Base-by-base conservation (phyloP, 2,113 vertebrate genomes). In the Toxostoma redivivum region DNA sequence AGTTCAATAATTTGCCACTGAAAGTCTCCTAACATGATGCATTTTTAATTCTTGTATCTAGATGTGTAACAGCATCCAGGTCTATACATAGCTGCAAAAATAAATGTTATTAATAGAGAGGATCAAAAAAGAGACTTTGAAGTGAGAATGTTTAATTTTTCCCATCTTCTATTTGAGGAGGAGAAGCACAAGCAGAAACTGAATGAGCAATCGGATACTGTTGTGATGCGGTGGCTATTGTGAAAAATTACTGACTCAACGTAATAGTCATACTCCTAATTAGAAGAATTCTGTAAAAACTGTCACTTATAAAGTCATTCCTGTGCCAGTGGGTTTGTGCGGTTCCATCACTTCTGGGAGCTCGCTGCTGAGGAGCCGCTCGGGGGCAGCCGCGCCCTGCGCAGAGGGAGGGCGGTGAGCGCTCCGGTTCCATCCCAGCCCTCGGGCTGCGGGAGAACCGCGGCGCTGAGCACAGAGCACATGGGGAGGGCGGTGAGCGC, bases 401-500 rank as follows among this genome's bases (percentile, higher is more conserved):
- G 2, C 9, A 1, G 2, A 18, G 37, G 27, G 13, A 12, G 11
- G 7, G 5, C 1, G 6, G 10, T 2, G 48, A 50, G 38, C 77
- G 48, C 48, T 60, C 11, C 35, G 30, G 0, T 1, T 18, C 0
- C 19, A 1, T 15, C 11, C 16, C 48, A 0, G 13, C 4, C 37
- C 38, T 7, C 0, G 10, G 23, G 8, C 30, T 22, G 7, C 9
- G 3, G 5, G 14, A 7, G 40, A 50, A 15, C 14, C 25, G 48
- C 48, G 45, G 45, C 19, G 7, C 45, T 47, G 45, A 5, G 45
- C 45, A 47, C 10, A 11, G 47, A 48, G 47, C 47, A 4, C 48
- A 50, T 7, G 24, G 48, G 48, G 48, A 50, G 23, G 48, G 24
- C 23, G 48, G 48, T 25, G 48, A 50, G 48, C 24, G 48, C 48